These are phyloP conservation scores for Scomber colias DNA, from an alignment of 2,113 vertebrate genomes.

Conservation along the genomic window DNA sequence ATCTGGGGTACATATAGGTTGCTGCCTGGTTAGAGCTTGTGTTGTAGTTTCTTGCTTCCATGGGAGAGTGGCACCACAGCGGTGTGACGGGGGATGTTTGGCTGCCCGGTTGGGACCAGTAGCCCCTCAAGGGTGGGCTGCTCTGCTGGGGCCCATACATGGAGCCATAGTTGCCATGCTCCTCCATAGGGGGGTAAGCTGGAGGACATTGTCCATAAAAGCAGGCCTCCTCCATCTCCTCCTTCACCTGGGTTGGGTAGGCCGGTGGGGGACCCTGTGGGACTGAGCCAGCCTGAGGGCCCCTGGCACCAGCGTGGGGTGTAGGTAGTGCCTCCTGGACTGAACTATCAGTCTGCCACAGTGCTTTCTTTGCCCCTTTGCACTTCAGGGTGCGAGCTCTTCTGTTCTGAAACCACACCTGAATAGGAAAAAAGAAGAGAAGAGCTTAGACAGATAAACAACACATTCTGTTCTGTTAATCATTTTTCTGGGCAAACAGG, in stretches of 20 bases:
- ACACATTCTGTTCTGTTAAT: slow-evolving; percentile 67
- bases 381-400: slow-evolving; percentile 84
- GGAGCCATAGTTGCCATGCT: slow-evolving; percentile 54
- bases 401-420: slow-evolving; percentile 87
- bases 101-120: slow-evolving; percentile 57
- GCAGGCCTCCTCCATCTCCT: slow-evolving; percentile 60
- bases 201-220: slow-evolving; percentile 59
- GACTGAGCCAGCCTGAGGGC: neutral
- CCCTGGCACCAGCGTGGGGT: slow-evolving; percentile 21
- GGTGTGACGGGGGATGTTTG: slow-evolving; percentile 37
- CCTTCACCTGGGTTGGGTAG: slow-evolving; percentile 69
- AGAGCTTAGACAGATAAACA: slow-evolving; percentile 33
- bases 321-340: slow-evolving; percentile 33
- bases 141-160: slow-evolving; percentile 52
- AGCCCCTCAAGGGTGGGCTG: slow-evolving; percentile 35
- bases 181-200: slow-evolving; percentile 28
- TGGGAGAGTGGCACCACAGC: slow-evolving; percentile 58
- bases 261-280: slow-evolving; percentile 48
- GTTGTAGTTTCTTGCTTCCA: slow-evolving; percentile 55
- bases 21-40: slow-evolving; percentile 20
- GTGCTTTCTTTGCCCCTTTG: slow-evolving; percentile 74
- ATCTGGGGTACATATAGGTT: slow-evolving; percentile 44
- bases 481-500: slow-evolving; percentile 58
- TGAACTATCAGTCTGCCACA: slow-evolving; percentile 69
- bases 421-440: slow-evolving; percentile 42